Evolutionary conservation across 2,113 vertebrate species (phyloP).

Genomic region (Origma solitaria): DNA sequence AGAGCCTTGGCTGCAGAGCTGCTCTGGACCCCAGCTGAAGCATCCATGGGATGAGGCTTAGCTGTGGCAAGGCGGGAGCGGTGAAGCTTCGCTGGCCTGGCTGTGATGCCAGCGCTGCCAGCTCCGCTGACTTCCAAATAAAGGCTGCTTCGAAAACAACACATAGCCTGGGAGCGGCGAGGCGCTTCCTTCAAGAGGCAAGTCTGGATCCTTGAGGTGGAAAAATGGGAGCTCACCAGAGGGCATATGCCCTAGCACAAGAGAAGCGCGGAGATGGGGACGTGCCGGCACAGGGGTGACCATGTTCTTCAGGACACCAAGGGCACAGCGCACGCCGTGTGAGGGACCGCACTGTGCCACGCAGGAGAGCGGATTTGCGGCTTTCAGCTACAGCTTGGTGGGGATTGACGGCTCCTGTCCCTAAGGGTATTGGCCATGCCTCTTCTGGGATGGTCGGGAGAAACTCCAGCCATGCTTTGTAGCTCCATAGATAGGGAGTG

Average conservation of each 20-base stretch:
- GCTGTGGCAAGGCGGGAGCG: accelerated
- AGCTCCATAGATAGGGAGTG: not conserved
- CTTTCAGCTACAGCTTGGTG: not conserved
- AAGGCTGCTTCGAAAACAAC: not conserved
- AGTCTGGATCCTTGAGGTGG: not conserved
- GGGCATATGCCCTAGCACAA: accelerated
- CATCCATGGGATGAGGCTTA: not conserved
- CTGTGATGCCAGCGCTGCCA: not conserved
- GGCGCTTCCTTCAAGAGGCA: not conserved
- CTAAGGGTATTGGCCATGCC: accelerated
- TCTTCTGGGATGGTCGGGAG: not conserved
- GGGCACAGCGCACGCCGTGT: accelerated
- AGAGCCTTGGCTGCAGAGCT: not conserved
- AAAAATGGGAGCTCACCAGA: not conserved
- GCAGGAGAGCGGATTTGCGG: not conserved
- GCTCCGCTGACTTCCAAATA: not conserved
- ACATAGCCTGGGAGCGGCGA: accelerated
- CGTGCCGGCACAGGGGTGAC: accelerated
- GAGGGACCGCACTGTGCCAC: accelerated
- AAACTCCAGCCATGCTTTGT: not conserved
- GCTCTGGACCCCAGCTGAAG: not conserved
- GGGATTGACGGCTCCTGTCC: not conserved
- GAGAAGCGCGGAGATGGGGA: not conserved
- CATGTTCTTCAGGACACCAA: accelerated
- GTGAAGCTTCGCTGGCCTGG: not conserved